A percentile compares a stretch with the other conserved stretches of the same genome.
phyloP scores from a whole-genome alignment of 2,888 invertebrate species.

The Ectemnius lituratus region DNA sequence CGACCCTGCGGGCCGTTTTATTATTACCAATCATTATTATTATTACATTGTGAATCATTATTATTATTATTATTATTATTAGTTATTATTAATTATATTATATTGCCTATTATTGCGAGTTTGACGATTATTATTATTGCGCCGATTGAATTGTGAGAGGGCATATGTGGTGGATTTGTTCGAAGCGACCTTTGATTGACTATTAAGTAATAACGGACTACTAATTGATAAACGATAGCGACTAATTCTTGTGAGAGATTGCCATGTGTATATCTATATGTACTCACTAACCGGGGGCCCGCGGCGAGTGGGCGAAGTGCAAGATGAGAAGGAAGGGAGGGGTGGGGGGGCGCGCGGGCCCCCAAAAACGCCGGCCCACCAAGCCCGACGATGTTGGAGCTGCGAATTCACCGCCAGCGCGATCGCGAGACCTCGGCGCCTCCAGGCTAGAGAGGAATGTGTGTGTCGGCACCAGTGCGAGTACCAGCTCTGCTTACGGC shows the following conservation, averaged over 20 bases:
- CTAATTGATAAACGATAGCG: conserved; percentile 76
- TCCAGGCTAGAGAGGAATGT: too few relatives aligned
- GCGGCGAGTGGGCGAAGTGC: conserved; percentile 56
- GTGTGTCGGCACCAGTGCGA: background rate
- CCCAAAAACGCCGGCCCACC: conserved; percentile 74
- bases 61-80: conserved; percentile 51
- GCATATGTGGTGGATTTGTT: conserved; percentile 64
- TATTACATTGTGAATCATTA: conserved; percentile 36
- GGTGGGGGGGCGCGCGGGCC: conserved; percentile 60
- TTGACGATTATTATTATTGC: conserved; percentile 57
- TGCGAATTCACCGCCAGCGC: conserved; percentile 45
- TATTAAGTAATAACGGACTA: conserved; percentile 75
- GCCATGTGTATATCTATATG: conserved; percentile 78
- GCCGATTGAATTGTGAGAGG: conserved; percentile 52
- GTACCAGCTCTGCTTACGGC: conserved; percentile 19
- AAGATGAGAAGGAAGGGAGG: conserved; percentile 25
- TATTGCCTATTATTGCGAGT: conserved; percentile 51
- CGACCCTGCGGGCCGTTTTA: conserved; percentile 16
- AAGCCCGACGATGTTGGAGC: conserved; percentile 67
- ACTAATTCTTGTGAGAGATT: conserved; percentile 77
- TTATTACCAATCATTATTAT: conserved; percentile 56
- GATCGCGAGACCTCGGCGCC: conserved; percentile 9
- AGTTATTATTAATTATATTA: conserved; percentile 59
- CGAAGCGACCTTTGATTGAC: conserved; percentile 69
- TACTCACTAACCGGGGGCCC: conserved; percentile 75